These are phyloP conservation scores for Megalopta genalis DNA, from an alignment of 1,140 invertebrate species.

Conservation along the genomic window DNA sequence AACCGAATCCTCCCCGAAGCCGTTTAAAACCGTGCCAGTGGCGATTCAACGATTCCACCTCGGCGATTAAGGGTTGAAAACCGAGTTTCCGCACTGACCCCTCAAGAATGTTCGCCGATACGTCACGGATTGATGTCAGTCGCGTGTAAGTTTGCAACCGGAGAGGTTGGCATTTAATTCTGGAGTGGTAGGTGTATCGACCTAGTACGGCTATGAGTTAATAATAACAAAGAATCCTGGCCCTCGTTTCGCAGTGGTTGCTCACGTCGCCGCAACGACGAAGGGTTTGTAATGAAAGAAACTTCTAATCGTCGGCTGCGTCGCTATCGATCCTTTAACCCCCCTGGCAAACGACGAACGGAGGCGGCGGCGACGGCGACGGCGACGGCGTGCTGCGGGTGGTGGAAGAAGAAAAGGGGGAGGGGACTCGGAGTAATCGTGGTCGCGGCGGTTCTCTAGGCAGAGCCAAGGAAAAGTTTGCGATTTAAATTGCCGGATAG, in stretches of 20 bases:
- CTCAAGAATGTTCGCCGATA: slow-evolving; percentile 14
- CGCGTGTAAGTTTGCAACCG: slow-evolving; percentile 37
- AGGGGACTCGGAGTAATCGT: slow-evolving; percentile 15
- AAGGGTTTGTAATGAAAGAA: slow-evolving; percentile 62
- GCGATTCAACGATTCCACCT: too few relatives aligned
- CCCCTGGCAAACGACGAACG: too few relatives aligned
- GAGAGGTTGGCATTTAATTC: slow-evolving; percentile 46
- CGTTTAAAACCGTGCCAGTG: too few relatives aligned
- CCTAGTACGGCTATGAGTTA: slow-evolving; percentile 50
- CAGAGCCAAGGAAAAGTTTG: slow-evolving; percentile 41
- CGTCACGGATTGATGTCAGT: slow-evolving; percentile 28
- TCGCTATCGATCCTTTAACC: slow-evolving; percentile 40
- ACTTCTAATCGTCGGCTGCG: slow-evolving; percentile 57
- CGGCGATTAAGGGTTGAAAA: neutral
- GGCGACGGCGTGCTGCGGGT: too few relatives aligned
- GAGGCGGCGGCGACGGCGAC: too few relatives aligned
- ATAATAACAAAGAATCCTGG: slow-evolving; percentile 61
- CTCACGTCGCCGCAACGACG: slow-evolving; percentile 24
- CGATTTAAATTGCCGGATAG: slow-evolving; percentile 50
- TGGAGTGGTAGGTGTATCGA: slow-evolving; percentile 53
- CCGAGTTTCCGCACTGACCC: neutral
- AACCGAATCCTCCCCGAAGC: too few relatives aligned
- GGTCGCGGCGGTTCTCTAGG: neutral
- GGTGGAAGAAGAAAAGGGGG: too few relatives aligned
- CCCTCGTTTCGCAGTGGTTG: slow-evolving; percentile 51